These are phyloP conservation scores for Paracanthobrama guichenoti DNA, from an alignment of 2,113 vertebrate genomes.

Conservation along the genomic window DNA sequence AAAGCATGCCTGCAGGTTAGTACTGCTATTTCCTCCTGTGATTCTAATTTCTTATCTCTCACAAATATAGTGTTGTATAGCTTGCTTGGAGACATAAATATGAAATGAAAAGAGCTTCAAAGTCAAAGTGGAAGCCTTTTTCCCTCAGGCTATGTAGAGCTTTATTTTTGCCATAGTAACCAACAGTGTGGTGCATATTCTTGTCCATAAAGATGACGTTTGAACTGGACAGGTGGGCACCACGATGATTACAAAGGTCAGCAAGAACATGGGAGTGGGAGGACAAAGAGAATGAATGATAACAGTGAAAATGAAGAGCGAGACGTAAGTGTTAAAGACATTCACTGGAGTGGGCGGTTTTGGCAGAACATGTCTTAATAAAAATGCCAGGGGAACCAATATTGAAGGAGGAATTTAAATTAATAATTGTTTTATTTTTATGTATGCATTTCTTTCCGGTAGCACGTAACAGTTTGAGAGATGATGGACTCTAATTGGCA, in stretches of 20 bases:
- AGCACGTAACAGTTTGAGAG: neutral
- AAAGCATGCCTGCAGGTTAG: neutral
- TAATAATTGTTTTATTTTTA: conserved; percentile 14
- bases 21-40: neutral
- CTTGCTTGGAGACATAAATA: neutral
- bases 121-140: neutral
- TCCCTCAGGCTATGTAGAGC: neutral
- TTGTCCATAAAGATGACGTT: neutral
- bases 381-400: neutral
- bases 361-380: conserved; percentile 1
- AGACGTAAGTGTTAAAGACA: neutral
- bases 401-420: neutral
- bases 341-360: conserved; percentile 32
- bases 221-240: conserved; percentile 25
- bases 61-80: neutral
- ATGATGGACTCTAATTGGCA: conserved; percentile 5
- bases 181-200: neutral
- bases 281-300: conserved; percentile 43
- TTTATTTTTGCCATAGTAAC: conserved; percentile 10
- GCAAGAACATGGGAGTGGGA: conserved; percentile 14
- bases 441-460: neutral
- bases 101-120: conserved; percentile 15
- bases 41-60: neutral
- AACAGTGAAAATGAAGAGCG: conserved; percentile 47
- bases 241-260: conserved; percentile 10